Evolutionary conservation across 2,113 vertebrate genomes (phyloP).

Genomic region (Australoheros scitulus): DNA sequence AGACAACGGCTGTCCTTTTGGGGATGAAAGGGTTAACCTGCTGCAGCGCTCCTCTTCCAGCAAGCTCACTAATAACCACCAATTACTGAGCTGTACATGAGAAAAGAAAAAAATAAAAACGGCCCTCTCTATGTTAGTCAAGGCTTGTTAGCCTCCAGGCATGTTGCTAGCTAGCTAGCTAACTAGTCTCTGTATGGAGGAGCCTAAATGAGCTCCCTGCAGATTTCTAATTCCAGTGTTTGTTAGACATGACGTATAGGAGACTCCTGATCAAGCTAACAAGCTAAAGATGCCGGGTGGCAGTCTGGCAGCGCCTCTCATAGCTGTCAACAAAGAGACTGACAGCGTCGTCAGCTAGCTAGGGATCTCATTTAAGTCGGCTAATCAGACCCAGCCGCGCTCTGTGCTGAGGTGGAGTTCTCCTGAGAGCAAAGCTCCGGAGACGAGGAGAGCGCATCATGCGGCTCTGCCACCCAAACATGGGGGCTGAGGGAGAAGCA

Average conservation of each 20-base stretch:
- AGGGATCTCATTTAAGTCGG: slow-evolving; percentile 69
- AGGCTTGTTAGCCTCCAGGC: slow-evolving; percentile 50
- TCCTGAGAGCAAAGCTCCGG: slow-evolving; percentile 59
- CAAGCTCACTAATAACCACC: slow-evolving; percentile 72
- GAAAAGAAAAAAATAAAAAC: slow-evolving; percentile 26
- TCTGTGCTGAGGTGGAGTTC: slow-evolving; percentile 63
- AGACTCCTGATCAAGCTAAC: slow-evolving; percentile 57
- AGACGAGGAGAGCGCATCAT: slow-evolving; percentile 49
- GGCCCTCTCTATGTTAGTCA: slow-evolving; percentile 32
- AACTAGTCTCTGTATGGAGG: slow-evolving; percentile 42
- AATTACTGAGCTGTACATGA: slow-evolving; percentile 70
- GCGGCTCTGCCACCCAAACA: slow-evolving; percentile 75
- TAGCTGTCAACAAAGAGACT: slow-evolving; percentile 68
- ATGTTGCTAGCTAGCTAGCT: slow-evolving; percentile 40
- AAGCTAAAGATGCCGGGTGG: slow-evolving; percentile 42
- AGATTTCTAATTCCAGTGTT: slow-evolving; percentile 48
- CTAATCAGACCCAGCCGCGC: slow-evolving; percentile 64
- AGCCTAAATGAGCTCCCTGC: slow-evolving; percentile 56
- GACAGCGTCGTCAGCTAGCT: slow-evolving; percentile 58
- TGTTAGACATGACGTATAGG: slow-evolving; percentile 38
- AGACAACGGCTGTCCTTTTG: slow-evolving; percentile 45
- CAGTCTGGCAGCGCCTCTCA: slow-evolving; percentile 44
- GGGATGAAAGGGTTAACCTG: slow-evolving; percentile 63
- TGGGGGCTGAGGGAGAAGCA: slow-evolving; percentile 58
- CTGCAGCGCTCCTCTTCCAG: slow-evolving; percentile 59